These are phyloP conservation scores for Agelas oroides DNA, from an alignment of 37 sponge, comb jelly and placozoan genomes.

Conservation along the genomic window DNA sequence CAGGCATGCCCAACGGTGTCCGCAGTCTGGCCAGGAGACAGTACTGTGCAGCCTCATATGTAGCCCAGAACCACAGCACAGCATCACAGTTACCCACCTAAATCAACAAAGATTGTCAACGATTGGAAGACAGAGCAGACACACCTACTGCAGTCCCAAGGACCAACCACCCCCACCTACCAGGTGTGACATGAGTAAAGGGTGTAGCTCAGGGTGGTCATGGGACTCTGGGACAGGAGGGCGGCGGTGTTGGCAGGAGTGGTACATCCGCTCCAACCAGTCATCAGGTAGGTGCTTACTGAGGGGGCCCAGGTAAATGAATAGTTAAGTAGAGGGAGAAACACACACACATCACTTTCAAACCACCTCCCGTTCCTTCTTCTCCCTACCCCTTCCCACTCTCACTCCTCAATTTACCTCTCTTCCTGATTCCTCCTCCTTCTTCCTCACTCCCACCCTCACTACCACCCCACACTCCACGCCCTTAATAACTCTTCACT, in stretches of 20 bases:
- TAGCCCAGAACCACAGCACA: constrained; percentile 95
- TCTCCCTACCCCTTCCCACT: no score
- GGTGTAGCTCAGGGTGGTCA: constrained; percentile 85
- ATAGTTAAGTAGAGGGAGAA: neutral
- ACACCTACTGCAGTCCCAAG: no score
- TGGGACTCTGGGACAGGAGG: constrained; percentile 45
- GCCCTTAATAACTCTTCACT: no score
- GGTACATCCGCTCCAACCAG: constrained; percentile 95
- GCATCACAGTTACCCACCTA: constrained; percentile 90
- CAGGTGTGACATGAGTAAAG: constrained; percentile 72
- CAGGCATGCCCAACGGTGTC: constrained; percentile 91
- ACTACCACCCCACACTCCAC: no score
- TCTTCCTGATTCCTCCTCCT: no score
- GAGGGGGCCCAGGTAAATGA: neutral
- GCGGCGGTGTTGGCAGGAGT: constrained; percentile 87
- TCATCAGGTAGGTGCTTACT: constrained; percentile 93
- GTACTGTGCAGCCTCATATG: constrained; percentile 92
- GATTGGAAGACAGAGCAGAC: no score
- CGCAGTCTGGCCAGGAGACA: constrained; percentile 87
- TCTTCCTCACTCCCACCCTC: no score
- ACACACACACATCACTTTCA: no score
- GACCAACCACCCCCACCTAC: constrained; percentile 36
- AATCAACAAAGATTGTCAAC: neutral
- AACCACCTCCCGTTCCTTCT: no score
- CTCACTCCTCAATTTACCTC: no score